Evolutionary conservation across 2,888 invertebrate genomes (phyloP).

Genomic region (Argyra leucocephala): DNA sequence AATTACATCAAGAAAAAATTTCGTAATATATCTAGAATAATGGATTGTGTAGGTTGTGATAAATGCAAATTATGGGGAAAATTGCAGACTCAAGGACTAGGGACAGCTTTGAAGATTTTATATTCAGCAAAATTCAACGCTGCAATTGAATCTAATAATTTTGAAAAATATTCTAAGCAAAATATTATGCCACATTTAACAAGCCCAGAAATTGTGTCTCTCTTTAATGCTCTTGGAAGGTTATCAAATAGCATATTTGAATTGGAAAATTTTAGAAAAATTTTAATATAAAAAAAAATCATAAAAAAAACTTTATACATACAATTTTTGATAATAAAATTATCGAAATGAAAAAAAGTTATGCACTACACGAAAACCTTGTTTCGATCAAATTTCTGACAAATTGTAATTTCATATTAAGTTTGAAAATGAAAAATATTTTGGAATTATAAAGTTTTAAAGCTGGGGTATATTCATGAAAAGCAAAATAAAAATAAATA

Average conservation of each 20-base stretch:
- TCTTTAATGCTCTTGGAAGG: constrained; percentile 90
- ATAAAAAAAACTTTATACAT: not conserved
- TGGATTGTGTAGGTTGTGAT: constrained; percentile 99
- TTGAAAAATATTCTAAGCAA: constrained; percentile 31
- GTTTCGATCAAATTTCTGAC: too few relatives aligned
- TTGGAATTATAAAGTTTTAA: too few relatives aligned
- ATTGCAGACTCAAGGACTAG: constrained; percentile 86
- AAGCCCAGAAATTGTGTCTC: constrained; percentile 85
- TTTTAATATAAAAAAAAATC: constrained; percentile 54
- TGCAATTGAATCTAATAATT: constrained; percentile 44
- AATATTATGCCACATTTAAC: constrained; percentile 59
- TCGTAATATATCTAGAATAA: constrained; percentile 91
- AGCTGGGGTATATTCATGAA: too few relatives aligned
- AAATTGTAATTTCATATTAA: too few relatives aligned
- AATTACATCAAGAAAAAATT: constrained; percentile 92
- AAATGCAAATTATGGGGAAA: constrained; percentile 99
- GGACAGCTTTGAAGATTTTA: constrained; percentile 94
- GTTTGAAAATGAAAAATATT: too few relatives aligned
- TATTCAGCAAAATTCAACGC: constrained; percentile 80
- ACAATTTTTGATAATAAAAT: not conserved
- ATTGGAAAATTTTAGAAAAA: constrained; percentile 67
- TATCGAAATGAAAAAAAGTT: too few relatives aligned
- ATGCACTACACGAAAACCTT: too few relatives aligned
- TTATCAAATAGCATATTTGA: constrained; percentile 80
- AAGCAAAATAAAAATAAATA: too few relatives aligned